Evolutionary conservation across 2,888 invertebrate genomes (phyloP), one percentile per base, ranked within the genome.

Genomic region (Ceramica pisi): DNA sequence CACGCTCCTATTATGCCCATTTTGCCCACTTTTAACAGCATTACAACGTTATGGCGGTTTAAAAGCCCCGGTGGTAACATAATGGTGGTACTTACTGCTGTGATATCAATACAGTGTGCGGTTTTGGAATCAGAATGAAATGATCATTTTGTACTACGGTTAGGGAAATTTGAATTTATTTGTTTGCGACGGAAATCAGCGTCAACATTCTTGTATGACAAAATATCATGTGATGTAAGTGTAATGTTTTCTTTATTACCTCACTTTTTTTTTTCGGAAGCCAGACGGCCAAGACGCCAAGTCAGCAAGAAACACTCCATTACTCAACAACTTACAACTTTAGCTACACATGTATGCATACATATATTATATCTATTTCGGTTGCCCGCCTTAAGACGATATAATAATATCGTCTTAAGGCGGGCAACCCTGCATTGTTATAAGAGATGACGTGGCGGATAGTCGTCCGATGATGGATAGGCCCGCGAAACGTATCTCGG

Each of bases 401-500:
- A n/a, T n/a, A n/a, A 86, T 78, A 75, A 81, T 78, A 81, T 69
- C 71, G 66, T 67, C 70, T 60, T 65, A 61, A 66, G 75, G 26
- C 69, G 48, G 78, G 57, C 76, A 80, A 67, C 83, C 79, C 84
- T 80, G 79, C 64, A 67, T 81, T 82, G 80, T 80, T 73, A 71
- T 57, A 77, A 72, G 72, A 75, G 73, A 84, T 85, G 82, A 84
- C 83, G 83, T 46, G 68, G 80, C 83, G 67, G 81, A 86, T 86
- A 85, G 74, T 65, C 61, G 67, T 51, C 67, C 71, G 81, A 84
- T 89, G 88, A 89, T 87, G 83, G 85, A 89, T 89, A 72, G 78
- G 75, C 67, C 65, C 72, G 71, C 74, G 78, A 84, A 79, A 76
- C 80, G 67, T 84, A 86, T 85, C 82, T 83, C 66, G 81, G 75